phyloP scores from a whole-genome alignment of 2,888 invertebrate genomes.

The Adelphocoris suturalis region DNA sequence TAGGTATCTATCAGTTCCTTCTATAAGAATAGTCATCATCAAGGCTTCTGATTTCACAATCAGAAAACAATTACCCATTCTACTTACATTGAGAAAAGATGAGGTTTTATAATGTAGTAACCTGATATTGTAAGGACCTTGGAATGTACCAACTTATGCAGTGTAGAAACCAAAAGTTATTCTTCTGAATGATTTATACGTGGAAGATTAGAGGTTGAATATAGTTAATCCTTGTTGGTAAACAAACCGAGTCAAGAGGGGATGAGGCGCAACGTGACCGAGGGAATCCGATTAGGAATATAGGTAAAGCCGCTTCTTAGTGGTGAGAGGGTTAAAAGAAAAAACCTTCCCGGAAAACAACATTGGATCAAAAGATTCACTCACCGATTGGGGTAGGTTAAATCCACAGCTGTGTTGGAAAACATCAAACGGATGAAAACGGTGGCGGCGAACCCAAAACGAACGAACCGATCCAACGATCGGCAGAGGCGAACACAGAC shows the following conservation, averaged over 20 bases:
- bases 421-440: constrained; percentile 27
- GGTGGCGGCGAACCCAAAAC: constrained; percentile 1
- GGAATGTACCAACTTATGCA: too few species aligned
- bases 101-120: too few species aligned
- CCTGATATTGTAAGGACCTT: too few species aligned
- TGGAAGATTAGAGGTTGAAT: not conserved
- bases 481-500: constrained; percentile 21
- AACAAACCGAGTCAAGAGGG: constrained; percentile 49
- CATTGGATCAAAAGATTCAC: not conserved
- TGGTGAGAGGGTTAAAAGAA: not conserved
- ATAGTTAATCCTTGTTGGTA: constrained; percentile 44
- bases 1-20: too few species aligned
- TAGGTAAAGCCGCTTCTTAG: constrained; percentile 17
- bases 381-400: constrained; percentile 36
- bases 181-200: not conserved
- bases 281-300: constrained; percentile 53
- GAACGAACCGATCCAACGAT: not conserved
- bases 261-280: constrained; percentile 39
- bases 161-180: not conserved
- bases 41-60: too few species aligned
- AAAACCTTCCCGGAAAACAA: not conserved
- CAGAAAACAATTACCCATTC: too few species aligned
- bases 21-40: too few species aligned
- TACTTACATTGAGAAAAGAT: too few species aligned
- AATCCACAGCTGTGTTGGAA: constrained; percentile 44